Evolutionary conservation across 2,797 vertebrate species (phyloP), one percentile per base, ranked within the genome.

Genomic region (Melanotaenia trifasciata): DNA sequence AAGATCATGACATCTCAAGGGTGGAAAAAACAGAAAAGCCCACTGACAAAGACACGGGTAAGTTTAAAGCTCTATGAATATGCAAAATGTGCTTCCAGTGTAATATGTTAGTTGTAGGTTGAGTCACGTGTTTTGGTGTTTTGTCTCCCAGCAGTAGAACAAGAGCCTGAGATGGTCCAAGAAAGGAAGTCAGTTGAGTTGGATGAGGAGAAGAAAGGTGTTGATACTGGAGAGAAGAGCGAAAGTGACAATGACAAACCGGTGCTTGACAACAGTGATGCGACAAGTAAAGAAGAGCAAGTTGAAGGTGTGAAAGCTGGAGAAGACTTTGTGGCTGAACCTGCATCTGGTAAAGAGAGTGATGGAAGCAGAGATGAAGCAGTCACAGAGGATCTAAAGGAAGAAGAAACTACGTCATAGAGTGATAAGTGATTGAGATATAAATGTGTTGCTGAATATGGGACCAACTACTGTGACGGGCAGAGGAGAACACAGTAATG

Each of bases 381-480:
- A 14, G 57, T 22, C 58, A 70, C 13, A 24, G 67, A 84, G 35
- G 71, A 22, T 67, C 60, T 75, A 40, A 86, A 88, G 67, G 67
- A 70, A 86, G 78, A 86, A 54, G 72, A 76, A 84, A 70, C 70
- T 26, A 76, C 60, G 62, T 67, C 78, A 57, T 56, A 33, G 58
- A 74, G 59, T 63, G 74, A 89, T 58, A 87, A 92, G 76, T 91
- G 3, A 56, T 56, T 30, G 13, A 61, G 58, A 77, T 59, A 50
- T 67, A 6, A 59, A 76, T 35, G 73, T 72, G 57, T 74, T 28
- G 66, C 67, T 72, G 62, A 89, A 87, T 58, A 76, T 0, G 86
- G 91, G 92, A 93, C 92, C 91, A 92, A 91, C 89, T 91, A 93
- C 93, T 93, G 93, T 94, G 93, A 94, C 54, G 20, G 78, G 68